Evolutionary conservation across 2,888 invertebrate species (phyloP).

Genomic region (Limnephilus lunatus): DNA sequence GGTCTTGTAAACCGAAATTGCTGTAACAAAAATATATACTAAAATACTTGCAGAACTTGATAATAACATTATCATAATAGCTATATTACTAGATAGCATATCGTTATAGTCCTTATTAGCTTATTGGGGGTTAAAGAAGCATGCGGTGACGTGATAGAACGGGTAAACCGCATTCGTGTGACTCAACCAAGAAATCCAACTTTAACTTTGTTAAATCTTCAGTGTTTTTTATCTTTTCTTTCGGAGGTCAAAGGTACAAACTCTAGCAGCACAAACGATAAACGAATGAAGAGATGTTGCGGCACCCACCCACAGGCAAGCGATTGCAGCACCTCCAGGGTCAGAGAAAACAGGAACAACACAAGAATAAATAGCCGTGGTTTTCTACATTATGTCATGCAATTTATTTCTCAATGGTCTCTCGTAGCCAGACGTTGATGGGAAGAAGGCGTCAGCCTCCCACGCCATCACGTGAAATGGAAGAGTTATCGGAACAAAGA

Average conservation of each 20-base stretch:
- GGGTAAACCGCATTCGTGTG: too few species aligned
- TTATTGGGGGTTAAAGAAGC: too few species aligned
- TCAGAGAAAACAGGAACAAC: background rate
- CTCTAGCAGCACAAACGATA: background rate
- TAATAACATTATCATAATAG: too few species aligned
- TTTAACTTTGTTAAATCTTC: background rate
- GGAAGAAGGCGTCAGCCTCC: background rate
- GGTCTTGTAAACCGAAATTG: too few species aligned
- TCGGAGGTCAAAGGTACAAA: background rate
- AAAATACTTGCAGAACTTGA: too few species aligned
- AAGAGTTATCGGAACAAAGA: constrained; percentile 13
- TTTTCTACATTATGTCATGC: constrained; percentile 16
- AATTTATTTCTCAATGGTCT: constrained; percentile 20
- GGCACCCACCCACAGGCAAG: background rate
- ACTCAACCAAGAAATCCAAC: background rate
- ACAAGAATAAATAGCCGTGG: background rate
- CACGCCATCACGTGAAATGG: constrained; percentile 10
- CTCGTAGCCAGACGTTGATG: background rate
- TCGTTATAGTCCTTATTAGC: too few species aligned
- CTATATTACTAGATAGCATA: too few species aligned
- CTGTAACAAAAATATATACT: too few species aligned
- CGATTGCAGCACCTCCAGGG: background rate
- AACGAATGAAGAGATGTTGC: background rate
- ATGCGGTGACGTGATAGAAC: too few species aligned
- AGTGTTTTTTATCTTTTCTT: background rate